Evolutionary conservation across 2,113 vertebrate genomes (phyloP).

Genomic region (Cacatua alba): DNA sequence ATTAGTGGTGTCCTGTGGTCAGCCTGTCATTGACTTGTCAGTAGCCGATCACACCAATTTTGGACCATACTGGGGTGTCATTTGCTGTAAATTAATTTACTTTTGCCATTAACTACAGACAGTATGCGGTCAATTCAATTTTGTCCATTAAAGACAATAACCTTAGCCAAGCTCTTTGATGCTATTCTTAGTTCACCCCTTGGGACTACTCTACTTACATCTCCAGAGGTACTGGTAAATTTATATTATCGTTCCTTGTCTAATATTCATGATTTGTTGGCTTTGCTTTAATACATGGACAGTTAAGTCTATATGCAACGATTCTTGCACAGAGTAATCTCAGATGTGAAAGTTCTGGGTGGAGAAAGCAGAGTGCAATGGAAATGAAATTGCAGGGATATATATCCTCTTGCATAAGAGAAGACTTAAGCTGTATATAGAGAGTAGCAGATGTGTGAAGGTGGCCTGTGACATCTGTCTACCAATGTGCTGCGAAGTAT

Average conservation of each 20-base stretch:
- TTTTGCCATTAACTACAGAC: constrained; percentile 58
- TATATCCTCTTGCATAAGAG: neutral
- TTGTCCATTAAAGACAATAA: constrained; percentile 67
- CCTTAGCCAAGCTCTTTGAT: constrained; percentile 30
- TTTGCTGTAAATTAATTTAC: constrained; percentile 61
- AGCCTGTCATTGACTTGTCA: constrained; percentile 27
- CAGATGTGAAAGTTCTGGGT: neutral
- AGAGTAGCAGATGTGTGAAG: neutral
- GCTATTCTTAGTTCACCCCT: constrained; percentile 44
- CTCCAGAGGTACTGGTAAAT: constrained; percentile 46
- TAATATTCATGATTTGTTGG: constrained; percentile 60
- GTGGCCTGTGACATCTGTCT: neutral
- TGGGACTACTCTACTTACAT: constrained; percentile 45
- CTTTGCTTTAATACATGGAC: constrained; percentile 33
- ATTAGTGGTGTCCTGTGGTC: neutral
- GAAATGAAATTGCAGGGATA: neutral
- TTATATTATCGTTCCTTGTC: constrained; percentile 52
- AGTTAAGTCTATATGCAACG: constrained; percentile 25
- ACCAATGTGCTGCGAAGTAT: neutral
- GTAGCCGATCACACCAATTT: neutral
- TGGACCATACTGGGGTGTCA: neutral
- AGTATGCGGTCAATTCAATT: constrained; percentile 42
- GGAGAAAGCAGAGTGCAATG: neutral
- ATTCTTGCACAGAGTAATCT: neutral
- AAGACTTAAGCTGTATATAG: neutral